Base-by-base conservation (phyloP, 92 coral and sea anemone species). In the Porites divaricata region DNA sequence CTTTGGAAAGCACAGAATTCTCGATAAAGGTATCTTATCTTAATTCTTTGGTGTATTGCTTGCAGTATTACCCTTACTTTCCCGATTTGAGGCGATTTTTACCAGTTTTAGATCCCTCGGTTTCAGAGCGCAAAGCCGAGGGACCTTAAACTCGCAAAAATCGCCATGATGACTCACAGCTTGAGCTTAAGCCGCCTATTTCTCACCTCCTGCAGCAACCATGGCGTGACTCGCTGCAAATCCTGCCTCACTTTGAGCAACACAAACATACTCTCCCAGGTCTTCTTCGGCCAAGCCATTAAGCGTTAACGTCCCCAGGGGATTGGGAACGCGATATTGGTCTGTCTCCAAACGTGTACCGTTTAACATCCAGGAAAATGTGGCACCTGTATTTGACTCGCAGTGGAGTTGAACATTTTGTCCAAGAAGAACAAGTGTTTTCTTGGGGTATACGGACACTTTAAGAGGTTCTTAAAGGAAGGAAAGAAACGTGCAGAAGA, bases 181-280 rank as follows among this genome's bases (percentile, higher is more conserved):
- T 35, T 35, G 45, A 35, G 45, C 45, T 35, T 35, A 35, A 6
- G 45, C 45, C 45, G 45, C 45, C 45, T 35, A 1, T 28, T 67
- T 23, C 77, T 53, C 70, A 94, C 98, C 95, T 89, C 98, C 98
- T 48, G 88, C 81, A 13, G 76, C 54, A 15, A 94, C 71, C 64
- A 79, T 72, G 1, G 89, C 90, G 9, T 90, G 65, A 51, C 77
- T 88, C 0, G 92, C 98, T 35, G 86, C 72, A 26, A 81, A 7
- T 0, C 98, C 98, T 77, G 93, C 98, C 67, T 89, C 93, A 83
- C 88, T 94, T 73, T 78, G 76, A 56, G 98, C 98, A 45, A 94
- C 81, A 75, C 98, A 94, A 51, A 85, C 93, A 70, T 94, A 94
- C 88, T 92, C 95, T 7, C 93, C 93, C 11, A 89, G 72, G 76